Conservation (phyloP, 2,113 vertebrate species). For the Cynoglossus semilaevis region DNA sequence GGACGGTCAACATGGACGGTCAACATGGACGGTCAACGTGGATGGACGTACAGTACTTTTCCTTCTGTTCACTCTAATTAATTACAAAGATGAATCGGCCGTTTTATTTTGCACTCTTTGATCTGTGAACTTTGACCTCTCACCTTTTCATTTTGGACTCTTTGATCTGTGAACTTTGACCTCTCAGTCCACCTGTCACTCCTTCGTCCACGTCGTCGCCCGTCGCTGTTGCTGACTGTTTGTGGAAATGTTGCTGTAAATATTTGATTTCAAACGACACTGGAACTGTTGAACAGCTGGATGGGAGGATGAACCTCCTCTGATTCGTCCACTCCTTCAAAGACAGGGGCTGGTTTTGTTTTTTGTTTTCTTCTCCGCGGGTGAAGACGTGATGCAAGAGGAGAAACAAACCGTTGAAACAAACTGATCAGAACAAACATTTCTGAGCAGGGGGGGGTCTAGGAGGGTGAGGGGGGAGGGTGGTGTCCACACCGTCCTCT, state of each 20-base stretch:
- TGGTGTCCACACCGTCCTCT: constrained; percentile 30
- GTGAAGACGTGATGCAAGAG: constrained; percentile 5
- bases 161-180: constrained; percentile 5
- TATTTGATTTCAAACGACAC: constrained; percentile 27
- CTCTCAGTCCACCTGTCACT: too few relatives aligned
- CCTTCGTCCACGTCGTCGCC: too few relatives aligned
- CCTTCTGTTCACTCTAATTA: too few relatives aligned
- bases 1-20: too few relatives aligned
- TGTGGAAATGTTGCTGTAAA: constrained; percentile 32
- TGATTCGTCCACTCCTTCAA: constrained; percentile 8
- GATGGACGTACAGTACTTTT: too few relatives aligned
- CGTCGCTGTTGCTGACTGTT: neutral
- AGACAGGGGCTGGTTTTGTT: constrained; percentile 10
- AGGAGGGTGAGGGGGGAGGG: too few relatives aligned
- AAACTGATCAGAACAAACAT: neutral
- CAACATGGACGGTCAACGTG: too few relatives aligned
- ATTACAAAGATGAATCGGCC: too few relatives aligned
- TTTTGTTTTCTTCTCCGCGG: constrained; percentile 23
- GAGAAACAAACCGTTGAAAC: constrained; percentile 29
- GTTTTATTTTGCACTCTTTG: neutral
- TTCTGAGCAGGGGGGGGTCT: too few relatives aligned
- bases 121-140: constrained; percentile 6
- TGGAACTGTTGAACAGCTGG: constrained; percentile 6
- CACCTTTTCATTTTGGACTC: neutral
- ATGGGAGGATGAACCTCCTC: constrained; percentile 13